A percentile compares a stretch with the other conserved stretches of the same genome.
Conservation (phyloP, 2,113 vertebrate genomes). For the Oryzias woworae region DNA sequence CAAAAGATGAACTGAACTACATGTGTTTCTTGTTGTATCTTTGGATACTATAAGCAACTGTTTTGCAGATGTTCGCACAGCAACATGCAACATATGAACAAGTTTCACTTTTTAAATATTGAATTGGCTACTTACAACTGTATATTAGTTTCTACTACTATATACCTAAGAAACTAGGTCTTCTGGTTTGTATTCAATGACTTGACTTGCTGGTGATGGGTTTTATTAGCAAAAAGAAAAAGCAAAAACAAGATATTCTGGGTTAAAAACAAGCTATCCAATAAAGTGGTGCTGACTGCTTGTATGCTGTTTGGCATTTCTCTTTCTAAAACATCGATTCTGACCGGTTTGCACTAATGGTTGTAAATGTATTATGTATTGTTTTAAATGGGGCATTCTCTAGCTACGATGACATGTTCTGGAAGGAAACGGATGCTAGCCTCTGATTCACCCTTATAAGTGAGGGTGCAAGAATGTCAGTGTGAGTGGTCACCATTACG, state of each 20-base stretch:
- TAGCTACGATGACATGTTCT: slow-evolving; percentile 33
- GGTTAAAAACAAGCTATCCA: slow-evolving; percentile 2
- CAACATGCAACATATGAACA: too few species aligned
- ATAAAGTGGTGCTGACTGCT: slow-evolving; percentile 6
- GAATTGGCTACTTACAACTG: too few species aligned
- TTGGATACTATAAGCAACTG: too few species aligned
- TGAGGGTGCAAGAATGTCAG: slow-evolving; percentile 23
- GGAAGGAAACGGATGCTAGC: slow-evolving; percentile 45
- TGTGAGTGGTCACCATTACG: slow-evolving; percentile 32
- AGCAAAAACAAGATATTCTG: slow-evolving; percentile 19
- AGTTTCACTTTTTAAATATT: too few species aligned
- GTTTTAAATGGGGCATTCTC: slow-evolving; percentile 36
- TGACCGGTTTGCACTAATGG: slow-evolving; percentile 37
- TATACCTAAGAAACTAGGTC: too few species aligned
- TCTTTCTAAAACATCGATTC: slow-evolving; percentile 55
- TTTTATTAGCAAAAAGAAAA: slow-evolving; percentile 1
- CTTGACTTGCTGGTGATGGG: neutral
- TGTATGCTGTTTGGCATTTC: slow-evolving; percentile 34
- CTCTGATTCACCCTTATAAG: slow-evolving; percentile 49
- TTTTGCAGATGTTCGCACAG: too few species aligned
- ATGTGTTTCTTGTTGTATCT: too few species aligned
- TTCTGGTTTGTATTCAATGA: neutral
- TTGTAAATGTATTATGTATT: slow-evolving; percentile 28
- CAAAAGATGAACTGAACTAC: too few species aligned
- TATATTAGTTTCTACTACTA: too few species aligned